These are phyloP conservation scores for Typhlichthys subterraneus DNA, from an alignment of 2,797 vertebrate genomes.

Conservation along the genomic window DNA sequence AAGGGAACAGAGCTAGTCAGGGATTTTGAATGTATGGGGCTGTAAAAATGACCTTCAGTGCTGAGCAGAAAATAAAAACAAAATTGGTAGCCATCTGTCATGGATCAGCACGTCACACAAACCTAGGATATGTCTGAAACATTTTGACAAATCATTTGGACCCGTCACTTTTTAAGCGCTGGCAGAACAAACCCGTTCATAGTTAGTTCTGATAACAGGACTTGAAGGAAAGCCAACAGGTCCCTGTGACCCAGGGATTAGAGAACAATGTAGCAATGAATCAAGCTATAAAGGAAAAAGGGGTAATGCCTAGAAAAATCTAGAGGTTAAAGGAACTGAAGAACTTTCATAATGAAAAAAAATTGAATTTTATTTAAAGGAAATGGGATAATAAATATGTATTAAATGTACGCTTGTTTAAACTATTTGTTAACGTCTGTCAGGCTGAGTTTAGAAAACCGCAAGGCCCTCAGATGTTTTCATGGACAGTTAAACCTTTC, in stretches of 20 bases:
- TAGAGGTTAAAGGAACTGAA: conserved; percentile 33
- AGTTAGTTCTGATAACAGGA: not conserved
- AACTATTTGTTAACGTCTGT: conserved; percentile 36
- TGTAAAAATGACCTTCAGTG: conserved; percentile 34
- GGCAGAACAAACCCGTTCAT: not conserved
- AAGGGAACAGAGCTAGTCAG: conserved; percentile 7
- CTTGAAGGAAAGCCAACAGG: too few species aligned
- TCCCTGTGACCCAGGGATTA: too few species aligned
- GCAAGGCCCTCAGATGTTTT: not conserved
- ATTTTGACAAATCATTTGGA: too few species aligned
- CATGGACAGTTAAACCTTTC: conserved; percentile 3
- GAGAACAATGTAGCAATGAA: not conserved
- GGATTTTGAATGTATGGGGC: conserved; percentile 29
- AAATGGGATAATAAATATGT: conserved; percentile 53
- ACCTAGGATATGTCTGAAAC: not conserved
- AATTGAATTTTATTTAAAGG: conserved; percentile 31
- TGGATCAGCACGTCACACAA: conserved; percentile 4
- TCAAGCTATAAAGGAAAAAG: not conserved
- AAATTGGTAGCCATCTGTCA: not conserved
- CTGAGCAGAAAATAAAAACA: not conserved
- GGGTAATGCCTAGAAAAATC: conserved; percentile 7
- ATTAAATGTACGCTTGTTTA: conserved; percentile 42
- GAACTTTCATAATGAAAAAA: conserved; percentile 23
- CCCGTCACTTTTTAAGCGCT: not conserved
- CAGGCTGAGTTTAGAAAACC: conserved; percentile 31